phyloP scores from a whole-genome alignment of 2,797 vertebrate genomes.

The Alouatta caraya region DNA sequence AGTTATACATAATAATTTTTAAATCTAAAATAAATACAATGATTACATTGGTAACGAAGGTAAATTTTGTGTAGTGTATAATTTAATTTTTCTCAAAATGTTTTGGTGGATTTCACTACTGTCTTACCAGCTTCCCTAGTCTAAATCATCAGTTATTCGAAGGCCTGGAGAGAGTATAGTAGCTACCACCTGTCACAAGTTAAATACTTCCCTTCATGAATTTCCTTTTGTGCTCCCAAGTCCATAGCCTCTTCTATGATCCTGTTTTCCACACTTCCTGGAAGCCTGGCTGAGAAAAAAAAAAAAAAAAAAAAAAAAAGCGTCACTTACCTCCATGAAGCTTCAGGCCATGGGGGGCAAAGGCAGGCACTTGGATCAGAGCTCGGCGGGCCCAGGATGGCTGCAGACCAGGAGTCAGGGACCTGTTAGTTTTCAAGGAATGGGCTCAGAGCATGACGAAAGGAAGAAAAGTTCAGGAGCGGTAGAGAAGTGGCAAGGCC shows the following conservation, averaged over 20 bases:
- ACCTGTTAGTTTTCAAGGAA: background rate
- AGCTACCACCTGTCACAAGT: background rate
- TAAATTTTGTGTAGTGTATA: background rate
- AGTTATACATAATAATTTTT: constrained; percentile 34
- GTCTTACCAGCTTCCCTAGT: constrained; percentile 2
- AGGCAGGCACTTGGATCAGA: constrained; percentile 3
- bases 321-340: constrained; percentile 65
- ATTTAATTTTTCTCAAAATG: constrained; percentile 50
- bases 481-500: background rate
- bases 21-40: background rate
- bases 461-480: background rate
- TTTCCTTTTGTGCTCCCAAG: constrained; percentile 29
- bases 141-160: constrained; percentile 11
- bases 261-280: background rate
- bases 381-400: background rate
- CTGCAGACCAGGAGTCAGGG: background rate
- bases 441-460: background rate
- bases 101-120: constrained; percentile 33
- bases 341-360: constrained; percentile 1
- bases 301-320: background rate
- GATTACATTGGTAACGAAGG: background rate
- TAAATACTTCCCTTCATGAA: constrained; percentile 23
- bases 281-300: background rate
- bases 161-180: background rate
- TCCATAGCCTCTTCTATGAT: background rate